Conservation (phyloP, 2,888 invertebrate species). For the Stenoptilia bipunctidactyla region DNA sequence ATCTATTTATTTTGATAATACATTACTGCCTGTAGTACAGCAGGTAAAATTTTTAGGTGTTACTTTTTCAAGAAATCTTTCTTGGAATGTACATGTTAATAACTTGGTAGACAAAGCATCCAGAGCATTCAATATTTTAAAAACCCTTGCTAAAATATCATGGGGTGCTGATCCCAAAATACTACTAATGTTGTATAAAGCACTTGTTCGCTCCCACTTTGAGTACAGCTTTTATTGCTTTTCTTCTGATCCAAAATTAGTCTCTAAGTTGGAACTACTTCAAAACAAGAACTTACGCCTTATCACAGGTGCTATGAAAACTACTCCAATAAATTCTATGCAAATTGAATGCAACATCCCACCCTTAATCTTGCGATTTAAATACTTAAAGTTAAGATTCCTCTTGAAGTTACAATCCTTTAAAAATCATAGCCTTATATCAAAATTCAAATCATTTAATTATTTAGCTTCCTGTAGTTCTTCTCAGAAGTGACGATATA, state of each 20-base stretch:
- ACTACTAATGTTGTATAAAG: slow-evolving; percentile 4
- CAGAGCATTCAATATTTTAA: slow-evolving; percentile 2
- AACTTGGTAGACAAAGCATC: background rate
- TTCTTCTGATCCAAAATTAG: slow-evolving; percentile 1
- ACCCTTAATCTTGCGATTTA: no score
- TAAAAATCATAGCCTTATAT: no score
- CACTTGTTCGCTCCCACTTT: slow-evolving; percentile 1
- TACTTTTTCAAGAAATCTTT: slow-evolving; percentile 5
- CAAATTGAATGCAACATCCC: no score
- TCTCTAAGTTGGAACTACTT: background rate
- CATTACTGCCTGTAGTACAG: slow-evolving; percentile 1
- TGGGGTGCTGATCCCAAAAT: slow-evolving; percentile 8
- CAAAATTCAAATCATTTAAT: no score
- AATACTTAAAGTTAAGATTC: no score
- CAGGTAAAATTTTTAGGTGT: slow-evolving; percentile 7
- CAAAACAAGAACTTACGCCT: no score
- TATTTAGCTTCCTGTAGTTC: no score
- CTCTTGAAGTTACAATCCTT: no score
- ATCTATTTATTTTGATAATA: background rate
- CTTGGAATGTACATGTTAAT: slow-evolving; percentile 4
- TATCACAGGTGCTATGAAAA: no score
- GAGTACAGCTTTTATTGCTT: slow-evolving; percentile 6
- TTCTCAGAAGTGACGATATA: no score
- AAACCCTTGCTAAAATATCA: background rate
- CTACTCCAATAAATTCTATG: no score